Conservation (phyloP, 1,140 invertebrate genomes). For the Tetragonula clypearis region DNA sequence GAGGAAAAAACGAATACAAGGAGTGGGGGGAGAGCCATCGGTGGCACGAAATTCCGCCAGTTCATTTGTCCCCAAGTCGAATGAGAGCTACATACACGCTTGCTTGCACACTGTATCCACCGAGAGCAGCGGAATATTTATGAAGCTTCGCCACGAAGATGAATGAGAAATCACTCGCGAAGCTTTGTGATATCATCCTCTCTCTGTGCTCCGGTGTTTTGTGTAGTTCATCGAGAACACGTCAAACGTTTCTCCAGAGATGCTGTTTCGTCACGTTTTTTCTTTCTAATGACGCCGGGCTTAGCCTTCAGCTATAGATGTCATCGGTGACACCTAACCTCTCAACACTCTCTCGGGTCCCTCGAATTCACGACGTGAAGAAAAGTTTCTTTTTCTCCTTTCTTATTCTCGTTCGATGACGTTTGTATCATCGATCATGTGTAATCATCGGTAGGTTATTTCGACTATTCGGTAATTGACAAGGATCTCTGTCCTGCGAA, state of each 20-base stretch:
- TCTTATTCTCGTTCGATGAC: not conserved
- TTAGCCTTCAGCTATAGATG: conserved; percentile 8
- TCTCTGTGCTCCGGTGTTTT: conserved; percentile 2
- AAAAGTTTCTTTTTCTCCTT: not conserved
- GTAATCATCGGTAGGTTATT: no score
- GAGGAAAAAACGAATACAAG: not conserved
- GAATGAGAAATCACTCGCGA: conserved; percentile 41
- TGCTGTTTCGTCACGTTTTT: conserved; percentile 36
- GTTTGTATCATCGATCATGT: not conserved
- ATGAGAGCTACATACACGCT: conserved; percentile 10
- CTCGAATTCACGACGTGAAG: not conserved
- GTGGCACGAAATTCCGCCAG: conserved; percentile 13
- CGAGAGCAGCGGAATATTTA: conserved; percentile 12
- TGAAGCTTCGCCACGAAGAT: conserved; percentile 37
- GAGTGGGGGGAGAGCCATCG: not conserved
- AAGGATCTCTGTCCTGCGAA: no score
- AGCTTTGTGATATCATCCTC: conserved; percentile 17
- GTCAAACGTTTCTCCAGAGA: conserved; percentile 35
- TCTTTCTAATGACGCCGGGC: not conserved
- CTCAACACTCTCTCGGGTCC: not conserved
- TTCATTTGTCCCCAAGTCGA: conserved; percentile 49
- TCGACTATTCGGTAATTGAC: no score
- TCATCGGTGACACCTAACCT: not conserved
- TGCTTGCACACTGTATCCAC: no score
- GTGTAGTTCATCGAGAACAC: conserved; percentile 25